Evolutionary conservation across 2,888 invertebrate genomes (phyloP).

Genomic region (Rhodophaea formosa): DNA sequence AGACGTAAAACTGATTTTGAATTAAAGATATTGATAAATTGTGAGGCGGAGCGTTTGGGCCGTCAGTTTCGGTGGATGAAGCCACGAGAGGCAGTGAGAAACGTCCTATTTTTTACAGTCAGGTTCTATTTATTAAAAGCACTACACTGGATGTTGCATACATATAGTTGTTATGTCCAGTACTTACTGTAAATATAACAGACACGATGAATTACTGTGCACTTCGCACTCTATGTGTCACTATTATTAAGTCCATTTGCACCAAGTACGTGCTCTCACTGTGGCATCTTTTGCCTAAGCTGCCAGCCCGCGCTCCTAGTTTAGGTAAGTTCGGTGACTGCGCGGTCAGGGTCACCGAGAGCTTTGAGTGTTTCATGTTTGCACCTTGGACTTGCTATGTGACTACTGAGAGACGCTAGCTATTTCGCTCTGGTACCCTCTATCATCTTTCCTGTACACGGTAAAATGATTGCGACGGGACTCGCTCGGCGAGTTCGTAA

Average conservation of each 20-base stretch:
- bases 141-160: slow-evolving; percentile 1
- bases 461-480: slow-evolving; percentile 76
- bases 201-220: neutral
- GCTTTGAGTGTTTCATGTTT: slow-evolving; percentile 83
- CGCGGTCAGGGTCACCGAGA: slow-evolving; percentile 72
- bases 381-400: slow-evolving; percentile 83
- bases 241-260: neutral
- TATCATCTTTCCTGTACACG: slow-evolving; percentile 79
- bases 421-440: slow-evolving; percentile 79
- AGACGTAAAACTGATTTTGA: slow-evolving; percentile 37
- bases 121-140: neutral
- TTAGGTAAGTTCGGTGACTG: slow-evolving; percentile 74
- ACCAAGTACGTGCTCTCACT: slow-evolving; percentile 6
- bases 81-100: neutral
- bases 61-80: slow-evolving; percentile 13
- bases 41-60: slow-evolving; percentile 10
- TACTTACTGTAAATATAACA: slow-evolving; percentile 1
- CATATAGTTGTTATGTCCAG: neutral
- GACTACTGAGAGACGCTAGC: slow-evolving; percentile 78
- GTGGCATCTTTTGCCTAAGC: slow-evolving; percentile 12
- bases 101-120: neutral
- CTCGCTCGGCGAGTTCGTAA: slow-evolving; percentile 54
- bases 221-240: neutral
- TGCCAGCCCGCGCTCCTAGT: slow-evolving; percentile 33
- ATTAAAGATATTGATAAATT: slow-evolving; percentile 11